These are phyloP conservation scores for Habropoda laboriosa DNA, from an alignment of 1,140 invertebrate species.

Conservation along the genomic window DNA sequence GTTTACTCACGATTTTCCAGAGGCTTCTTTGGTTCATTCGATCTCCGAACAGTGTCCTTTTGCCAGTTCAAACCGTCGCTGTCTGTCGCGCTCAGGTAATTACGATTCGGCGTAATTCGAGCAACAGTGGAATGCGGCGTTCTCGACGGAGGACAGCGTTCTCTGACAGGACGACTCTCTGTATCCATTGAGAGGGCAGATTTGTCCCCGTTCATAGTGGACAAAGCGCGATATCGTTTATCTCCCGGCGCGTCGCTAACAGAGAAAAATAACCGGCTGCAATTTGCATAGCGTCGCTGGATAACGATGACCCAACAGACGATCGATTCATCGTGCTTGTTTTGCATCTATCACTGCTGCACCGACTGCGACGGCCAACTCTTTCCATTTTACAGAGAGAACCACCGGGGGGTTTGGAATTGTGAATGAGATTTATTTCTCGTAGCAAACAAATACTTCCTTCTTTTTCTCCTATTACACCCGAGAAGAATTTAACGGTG, in stretches of 20 bases:
- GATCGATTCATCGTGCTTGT: neutral
- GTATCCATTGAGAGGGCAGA: neutral
- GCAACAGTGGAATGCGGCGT: neutral
- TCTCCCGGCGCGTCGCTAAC: neutral
- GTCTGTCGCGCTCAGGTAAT: neutral
- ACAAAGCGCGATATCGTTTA: neutral
- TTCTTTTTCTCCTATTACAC: no score
- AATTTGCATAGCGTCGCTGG: neutral
- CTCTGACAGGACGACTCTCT: neutral
- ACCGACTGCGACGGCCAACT: no score
- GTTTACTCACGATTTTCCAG: no score
- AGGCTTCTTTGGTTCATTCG: neutral
- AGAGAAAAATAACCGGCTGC: neutral
- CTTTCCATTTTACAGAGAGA: neutral
- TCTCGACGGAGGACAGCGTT: neutral
- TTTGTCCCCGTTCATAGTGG: neutral
- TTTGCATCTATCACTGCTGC: neutral
- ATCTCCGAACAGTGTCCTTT: neutral
- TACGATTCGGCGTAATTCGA: neutral
- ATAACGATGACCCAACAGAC: constrained; percentile 14
- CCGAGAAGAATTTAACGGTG: no score
- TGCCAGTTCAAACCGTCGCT: neutral
- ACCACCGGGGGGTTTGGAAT: no score
- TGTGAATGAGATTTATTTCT: no score
- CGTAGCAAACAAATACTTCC: no score